Conservation (phyloP, 2,888 invertebrate species). For the Caenorhabditis japonica region DNA sequence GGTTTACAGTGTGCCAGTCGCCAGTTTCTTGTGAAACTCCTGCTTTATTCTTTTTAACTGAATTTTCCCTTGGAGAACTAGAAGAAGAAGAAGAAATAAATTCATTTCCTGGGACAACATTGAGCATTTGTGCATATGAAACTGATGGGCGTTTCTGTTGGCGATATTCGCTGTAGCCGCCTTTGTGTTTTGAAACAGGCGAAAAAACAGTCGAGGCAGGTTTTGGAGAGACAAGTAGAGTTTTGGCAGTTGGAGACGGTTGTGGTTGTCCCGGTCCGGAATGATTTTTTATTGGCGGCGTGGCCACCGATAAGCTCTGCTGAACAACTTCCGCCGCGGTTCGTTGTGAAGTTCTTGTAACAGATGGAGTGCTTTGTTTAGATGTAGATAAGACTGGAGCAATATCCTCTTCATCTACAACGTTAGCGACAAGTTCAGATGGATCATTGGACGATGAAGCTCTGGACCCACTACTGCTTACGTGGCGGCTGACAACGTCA, state of each 20-base stretch:
- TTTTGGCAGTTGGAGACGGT: constrained; percentile 4
- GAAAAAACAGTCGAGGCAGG: neutral
- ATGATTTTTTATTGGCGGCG: too few species aligned
- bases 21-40: too few species aligned
- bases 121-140: constrained; percentile 35
- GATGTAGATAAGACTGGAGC: constrained; percentile 21
- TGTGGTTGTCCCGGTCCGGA: neutral
- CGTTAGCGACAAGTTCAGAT: neutral
- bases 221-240: neutral
- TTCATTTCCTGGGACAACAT: too few species aligned
- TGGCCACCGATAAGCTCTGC: constrained; percentile 8
- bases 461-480: neutral
- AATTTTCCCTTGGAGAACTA: constrained; percentile 4
- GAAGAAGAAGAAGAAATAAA: neutral
- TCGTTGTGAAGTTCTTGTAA: neutral
- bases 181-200: neutral
- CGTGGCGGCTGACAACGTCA: constrained; percentile 25
- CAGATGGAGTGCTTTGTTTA: neutral
- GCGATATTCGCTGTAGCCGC: too few species aligned
- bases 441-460: neutral
- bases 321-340: constrained; percentile 27
- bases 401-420: neutral
- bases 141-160: constrained; percentile 13
- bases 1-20: constrained; percentile 31
- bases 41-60: too few species aligned